Conservation (phyloP, 1,140 invertebrate genomes). For the Drosophila mayri region DNA sequence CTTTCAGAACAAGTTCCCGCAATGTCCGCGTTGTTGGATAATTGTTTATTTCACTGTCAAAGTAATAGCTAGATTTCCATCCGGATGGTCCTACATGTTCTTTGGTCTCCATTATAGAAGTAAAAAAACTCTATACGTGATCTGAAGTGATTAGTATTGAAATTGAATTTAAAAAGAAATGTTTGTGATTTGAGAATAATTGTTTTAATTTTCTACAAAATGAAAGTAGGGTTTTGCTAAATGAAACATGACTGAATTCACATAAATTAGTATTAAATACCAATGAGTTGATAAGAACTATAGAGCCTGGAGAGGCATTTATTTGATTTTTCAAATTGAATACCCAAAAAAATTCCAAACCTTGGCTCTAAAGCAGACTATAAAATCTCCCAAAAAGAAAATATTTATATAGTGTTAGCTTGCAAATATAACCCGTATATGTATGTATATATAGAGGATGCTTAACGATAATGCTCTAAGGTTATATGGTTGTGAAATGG, state of each 20-base stretch:
- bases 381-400: neutral
- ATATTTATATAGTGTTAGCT: conserved; percentile 23
- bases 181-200: neutral
- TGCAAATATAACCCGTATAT: conserved; percentile 16
- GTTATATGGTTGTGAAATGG: conserved; percentile 36
- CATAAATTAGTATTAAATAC: neutral
- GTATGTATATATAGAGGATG: conserved; percentile 19
- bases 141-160: conserved; percentile 25
- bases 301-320: neutral
- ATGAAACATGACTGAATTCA: neutral
- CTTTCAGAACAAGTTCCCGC: conserved; percentile 47
- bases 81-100: neutral
- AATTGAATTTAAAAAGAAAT: conserved; percentile 11
- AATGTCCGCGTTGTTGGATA: neutral
- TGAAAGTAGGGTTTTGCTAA: neutral
- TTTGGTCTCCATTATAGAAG: conserved; percentile 6
- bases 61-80: neutral
- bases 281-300: conserved; percentile 1
- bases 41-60: neutral
- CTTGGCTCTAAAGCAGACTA: neutral
- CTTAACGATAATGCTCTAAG: conserved; percentile 37
- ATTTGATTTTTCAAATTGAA: neutral
- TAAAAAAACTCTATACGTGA: conserved; percentile 28
- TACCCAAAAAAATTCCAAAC: no score
- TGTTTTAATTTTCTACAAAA: neutral